A percentile compares a stretch with the other conserved stretches of the same genome.
Conservation (phyloP, 2,113 vertebrate genomes). For the Plestiodon gilberti region DNA sequence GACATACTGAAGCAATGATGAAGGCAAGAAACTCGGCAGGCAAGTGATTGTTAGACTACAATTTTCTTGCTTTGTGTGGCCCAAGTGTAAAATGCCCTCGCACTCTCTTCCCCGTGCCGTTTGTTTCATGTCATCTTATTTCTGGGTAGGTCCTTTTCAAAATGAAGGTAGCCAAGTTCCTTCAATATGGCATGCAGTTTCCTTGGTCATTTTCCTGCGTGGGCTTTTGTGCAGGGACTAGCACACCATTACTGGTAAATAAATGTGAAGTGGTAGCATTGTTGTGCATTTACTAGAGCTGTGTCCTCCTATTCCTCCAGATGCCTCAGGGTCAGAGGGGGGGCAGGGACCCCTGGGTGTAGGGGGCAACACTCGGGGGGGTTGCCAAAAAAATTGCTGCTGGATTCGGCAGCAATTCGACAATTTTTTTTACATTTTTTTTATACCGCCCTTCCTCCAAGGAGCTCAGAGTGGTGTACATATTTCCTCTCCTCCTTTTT, state of each 20-base stretch:
- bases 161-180: neutral
- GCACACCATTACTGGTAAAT: neutral
- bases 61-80: neutral
- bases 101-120: neutral
- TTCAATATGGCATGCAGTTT: neutral
- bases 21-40: neutral
- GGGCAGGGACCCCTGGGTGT: no score
- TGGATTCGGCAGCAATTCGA: no score
- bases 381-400: no score
- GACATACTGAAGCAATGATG: neutral
- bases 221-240: neutral
- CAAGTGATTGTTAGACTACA: neutral
- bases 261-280: neutral
- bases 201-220: neutral
- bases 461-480: no score
- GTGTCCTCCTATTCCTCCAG: neutral
- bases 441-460: no score
- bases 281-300: neutral
- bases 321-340: neutral
- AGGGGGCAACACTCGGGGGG: no score
- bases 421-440: no score
- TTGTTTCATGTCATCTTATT: constrained; percentile 1
- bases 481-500: no score
- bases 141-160: neutral
- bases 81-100: neutral